Conservation (phyloP, 2,797 vertebrate genomes). For the Benthosema pterotum region DNA sequence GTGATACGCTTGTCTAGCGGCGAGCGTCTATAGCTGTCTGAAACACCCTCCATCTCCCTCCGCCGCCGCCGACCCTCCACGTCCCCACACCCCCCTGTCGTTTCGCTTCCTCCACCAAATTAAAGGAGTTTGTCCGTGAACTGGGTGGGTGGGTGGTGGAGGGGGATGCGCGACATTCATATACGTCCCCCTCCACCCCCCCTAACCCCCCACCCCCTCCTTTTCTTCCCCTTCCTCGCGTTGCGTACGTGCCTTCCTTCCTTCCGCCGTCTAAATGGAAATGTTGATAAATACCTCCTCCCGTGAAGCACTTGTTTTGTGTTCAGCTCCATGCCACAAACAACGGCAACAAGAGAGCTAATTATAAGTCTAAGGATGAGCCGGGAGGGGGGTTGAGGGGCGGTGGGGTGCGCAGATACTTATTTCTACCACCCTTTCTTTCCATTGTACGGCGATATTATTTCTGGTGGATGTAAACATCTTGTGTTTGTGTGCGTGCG, state of each 20-base stretch:
- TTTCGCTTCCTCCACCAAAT: slow-evolving; percentile 70
- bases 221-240: slow-evolving; percentile 55
- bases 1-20: slow-evolving; percentile 71
- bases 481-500: slow-evolving; percentile 6
- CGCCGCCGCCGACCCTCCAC: too few relatives aligned
- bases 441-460: slow-evolving; percentile 77
- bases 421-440: slow-evolving; percentile 71
- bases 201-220: too few relatives aligned
- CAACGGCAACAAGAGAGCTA: slow-evolving; percentile 80
- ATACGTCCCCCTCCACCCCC: slow-evolving; percentile 23
- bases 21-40: too few relatives aligned
- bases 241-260: slow-evolving; percentile 30
- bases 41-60: too few relatives aligned
- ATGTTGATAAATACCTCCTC: slow-evolving; percentile 79
- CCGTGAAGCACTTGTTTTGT: slow-evolving; percentile 82
- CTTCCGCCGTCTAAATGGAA: slow-evolving; percentile 65
- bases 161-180: slow-evolving; percentile 72
- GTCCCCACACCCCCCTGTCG: neutral
- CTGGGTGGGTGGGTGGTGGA: slow-evolving; percentile 59
- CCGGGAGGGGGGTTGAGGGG: slow-evolving; percentile 68
- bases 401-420: slow-evolving; percentile 72
- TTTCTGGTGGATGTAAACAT: slow-evolving; percentile 74
- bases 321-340: slow-evolving; percentile 66
- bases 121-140: slow-evolving; percentile 79
- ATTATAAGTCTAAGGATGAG: slow-evolving; percentile 79